phyloP scores from a whole-genome alignment of 1,140 invertebrate species.

The Diuraphis noxia region DNA sequence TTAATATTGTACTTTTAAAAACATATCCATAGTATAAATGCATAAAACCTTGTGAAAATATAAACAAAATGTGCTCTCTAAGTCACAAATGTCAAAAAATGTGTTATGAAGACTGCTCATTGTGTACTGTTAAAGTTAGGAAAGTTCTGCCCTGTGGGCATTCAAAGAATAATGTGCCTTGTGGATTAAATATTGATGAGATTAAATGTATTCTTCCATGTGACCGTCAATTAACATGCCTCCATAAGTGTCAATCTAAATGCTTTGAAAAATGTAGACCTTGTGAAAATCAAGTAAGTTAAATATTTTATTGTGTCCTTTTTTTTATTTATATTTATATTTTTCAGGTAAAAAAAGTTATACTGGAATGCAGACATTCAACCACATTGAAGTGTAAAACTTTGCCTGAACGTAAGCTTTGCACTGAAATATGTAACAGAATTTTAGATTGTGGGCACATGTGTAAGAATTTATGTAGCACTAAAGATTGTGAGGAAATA shows the following conservation, averaged over 20 bases:
- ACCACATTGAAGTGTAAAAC: not conserved
- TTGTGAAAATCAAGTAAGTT: not conserved
- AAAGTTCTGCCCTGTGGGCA: too few relatives aligned
- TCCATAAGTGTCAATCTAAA: conserved; percentile 30
- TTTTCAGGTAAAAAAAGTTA: conserved; percentile 30
- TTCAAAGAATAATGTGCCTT: too few relatives aligned
- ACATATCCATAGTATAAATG: too few relatives aligned
- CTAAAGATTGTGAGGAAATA: conserved; percentile 9
- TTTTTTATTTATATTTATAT: not conserved
- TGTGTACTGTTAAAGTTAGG: too few relatives aligned
- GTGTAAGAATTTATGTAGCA: not conserved
- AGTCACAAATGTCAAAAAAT: too few relatives aligned
- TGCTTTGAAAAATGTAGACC: not conserved
- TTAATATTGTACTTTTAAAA: too few relatives aligned
- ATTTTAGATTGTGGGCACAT: not conserved
- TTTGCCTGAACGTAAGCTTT: not conserved
- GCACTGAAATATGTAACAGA: not conserved
- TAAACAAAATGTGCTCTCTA: too few relatives aligned
- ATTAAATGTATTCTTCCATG: too few relatives aligned
- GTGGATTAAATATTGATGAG: too few relatives aligned
- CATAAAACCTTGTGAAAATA: too few relatives aligned
- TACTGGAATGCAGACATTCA: conserved; percentile 15
- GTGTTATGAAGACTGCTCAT: too few relatives aligned
- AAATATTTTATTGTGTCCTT: too few relatives aligned
- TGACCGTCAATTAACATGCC: not conserved